These are phyloP conservation scores for Anguilla marmorata DNA, from an alignment of 2,797 vertebrate genomes.

Conservation along the genomic window DNA sequence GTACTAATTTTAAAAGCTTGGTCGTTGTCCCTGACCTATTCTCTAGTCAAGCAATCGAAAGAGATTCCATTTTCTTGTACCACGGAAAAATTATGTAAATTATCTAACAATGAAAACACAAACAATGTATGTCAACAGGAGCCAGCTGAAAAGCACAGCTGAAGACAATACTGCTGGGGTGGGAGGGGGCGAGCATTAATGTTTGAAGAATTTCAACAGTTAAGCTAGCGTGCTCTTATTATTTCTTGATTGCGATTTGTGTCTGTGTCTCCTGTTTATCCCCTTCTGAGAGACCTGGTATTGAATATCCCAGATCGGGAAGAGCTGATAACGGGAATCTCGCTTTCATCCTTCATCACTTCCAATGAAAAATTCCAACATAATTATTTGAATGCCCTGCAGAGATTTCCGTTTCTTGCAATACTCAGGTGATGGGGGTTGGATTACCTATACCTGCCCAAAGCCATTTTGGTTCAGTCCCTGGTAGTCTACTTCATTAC, in stretches of 20 bases:
- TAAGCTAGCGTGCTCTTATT: constrained; percentile 63
- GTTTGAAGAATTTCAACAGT: constrained; percentile 56
- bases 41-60: neutral
- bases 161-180: neutral
- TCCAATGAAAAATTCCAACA: constrained; percentile 68
- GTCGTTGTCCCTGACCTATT: too few relatives aligned
- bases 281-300: constrained; percentile 59
- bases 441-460: constrained; percentile 49
- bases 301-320: constrained; percentile 60
- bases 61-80: neutral
- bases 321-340: constrained; percentile 64
- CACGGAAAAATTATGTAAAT: neutral
- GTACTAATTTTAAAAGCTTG: neutral
- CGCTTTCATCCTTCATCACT: constrained; percentile 63
- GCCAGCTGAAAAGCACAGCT: neutral
- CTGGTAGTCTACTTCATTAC: neutral
- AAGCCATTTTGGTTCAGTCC: neutral
- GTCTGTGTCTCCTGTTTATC: constrained; percentile 61
- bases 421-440: constrained; percentile 44
- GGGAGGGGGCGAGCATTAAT: neutral
- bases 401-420: constrained; percentile 42
- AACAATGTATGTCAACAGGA: neutral
- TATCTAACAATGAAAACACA: neutral
- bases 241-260: constrained; percentile 63
- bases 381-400: constrained; percentile 64